Conservation (phyloP, 2,888 invertebrate genomes). For the Chouioia cunea region DNA sequence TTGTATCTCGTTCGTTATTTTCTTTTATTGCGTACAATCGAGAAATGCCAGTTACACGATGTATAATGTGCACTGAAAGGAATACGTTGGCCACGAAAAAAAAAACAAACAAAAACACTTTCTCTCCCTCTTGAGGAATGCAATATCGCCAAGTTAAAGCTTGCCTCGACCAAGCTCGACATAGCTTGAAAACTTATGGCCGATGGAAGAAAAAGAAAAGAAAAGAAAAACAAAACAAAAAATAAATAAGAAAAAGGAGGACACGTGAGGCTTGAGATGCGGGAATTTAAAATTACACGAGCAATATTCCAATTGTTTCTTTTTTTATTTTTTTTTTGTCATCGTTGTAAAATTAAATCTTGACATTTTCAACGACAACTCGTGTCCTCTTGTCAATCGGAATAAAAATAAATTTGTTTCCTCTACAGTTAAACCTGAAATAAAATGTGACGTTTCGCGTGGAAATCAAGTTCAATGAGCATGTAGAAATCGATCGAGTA, state of each 20-base stretch:
- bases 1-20: no score
- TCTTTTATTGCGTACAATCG: not conserved
- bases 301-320: slow-evolving; percentile 26
- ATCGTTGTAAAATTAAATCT: slow-evolving; percentile 11
- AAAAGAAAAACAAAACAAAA: slow-evolving; percentile 16
- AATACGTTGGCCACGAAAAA: not conserved
- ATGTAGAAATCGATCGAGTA: no score
- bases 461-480: no score
- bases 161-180: slow-evolving; percentile 18
- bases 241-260: slow-evolving; percentile 35
- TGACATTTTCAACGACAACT: not conserved
- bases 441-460: no score
- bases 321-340: slow-evolving; percentile 28
- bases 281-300: slow-evolving; percentile 42
- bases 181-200: slow-evolving; percentile 36
- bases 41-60: not conserved
- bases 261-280: slow-evolving; percentile 35
- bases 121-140: slow-evolving; percentile 39
- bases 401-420: no score
- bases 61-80: slow-evolving; percentile 1
- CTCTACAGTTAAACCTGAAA: no score
- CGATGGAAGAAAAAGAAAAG: slow-evolving; percentile 24
- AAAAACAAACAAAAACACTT: slow-evolving; percentile 14
- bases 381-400: not conserved
- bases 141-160: slow-evolving; percentile 40